Evolutionary conservation across 1,140 invertebrate genomes (phyloP), one percentile per base, ranked within the genome.

Genomic region (Monomorium pharaonis): DNA sequence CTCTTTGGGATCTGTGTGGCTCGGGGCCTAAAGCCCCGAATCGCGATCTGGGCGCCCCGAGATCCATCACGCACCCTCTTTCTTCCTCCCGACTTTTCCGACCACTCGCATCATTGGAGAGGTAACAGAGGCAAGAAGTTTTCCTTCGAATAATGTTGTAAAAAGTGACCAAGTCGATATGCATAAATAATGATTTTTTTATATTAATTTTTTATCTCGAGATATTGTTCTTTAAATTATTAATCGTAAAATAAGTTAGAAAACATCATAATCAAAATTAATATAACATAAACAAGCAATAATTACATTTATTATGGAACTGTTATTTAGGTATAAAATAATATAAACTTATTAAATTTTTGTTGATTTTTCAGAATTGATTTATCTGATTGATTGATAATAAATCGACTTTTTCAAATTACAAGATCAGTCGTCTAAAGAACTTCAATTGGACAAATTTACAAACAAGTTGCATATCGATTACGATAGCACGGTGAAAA

Each of bases 1-100:
- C 86, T 27, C 37, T 70, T 16, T n/a, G 51, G 60, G 60, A 9
- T 63, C 10, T n/a, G 27, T n/a, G 27, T 47, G 44, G 30, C 27
- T 67, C 44, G 30, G 33, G 21, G 24, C 62, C 30, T 24, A n/a
- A 37, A 60, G 65, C 70, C 65, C 80, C 65, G 60, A 80, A 88
- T 85, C 75, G 87, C 78, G 86, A 87, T 74, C 49, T 58, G 63
- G 30, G 78, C 70, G 80, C 78, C 33, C 24, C 85, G 58, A 75
- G 42, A 65, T 67, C 84, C 67, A 58, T 58, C 49, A 44, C 24
- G 16, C 27, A 44, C 21, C 18, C 60, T 65, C 33, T 27, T 77
- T 51, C 58, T 14, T 37, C 6, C 14, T 60, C 27, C 30, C 30
- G 33, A 65, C 37, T n/a, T 60, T 30, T 42, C 47, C 21, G 18